Evolutionary conservation across 1,140 invertebrate species (phyloP), one percentile per base, ranked within the genome.

Genomic region (Diploscapter pachys): DNA sequence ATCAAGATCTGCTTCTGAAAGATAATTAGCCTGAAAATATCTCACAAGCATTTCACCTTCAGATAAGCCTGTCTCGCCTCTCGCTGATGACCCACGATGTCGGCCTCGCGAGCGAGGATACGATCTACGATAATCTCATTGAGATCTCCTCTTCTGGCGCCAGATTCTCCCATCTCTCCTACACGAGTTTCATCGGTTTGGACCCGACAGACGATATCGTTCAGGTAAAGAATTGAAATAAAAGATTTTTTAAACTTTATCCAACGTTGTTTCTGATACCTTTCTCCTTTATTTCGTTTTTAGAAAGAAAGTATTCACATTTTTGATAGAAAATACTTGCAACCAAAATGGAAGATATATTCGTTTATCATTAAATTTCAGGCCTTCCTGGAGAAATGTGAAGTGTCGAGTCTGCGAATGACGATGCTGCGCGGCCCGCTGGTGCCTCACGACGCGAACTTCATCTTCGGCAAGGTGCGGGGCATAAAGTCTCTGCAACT

Each of bases 91-190:
- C 71, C 11, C 57, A 64, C 13, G 71, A 72, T 48, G 8, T 72
- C 9, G 59, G 48, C 31, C 49, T 71, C 13, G 61, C 59, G 11
- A 49, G 6, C 0, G 49, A n/a, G 11, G 71, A 67, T 2, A 52
- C 63, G 71, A 53, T 72, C 61, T 67, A 72, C 56, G 48, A 72
- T 2, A 48, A 72, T 31, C 48, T 72, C 61, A 48, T 66, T 51
- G 49, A 9, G 13, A 50, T 72, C 59, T 50, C 49, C 61, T 52
- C 9, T n/a, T 72, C 71, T 51, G 71, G 71, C 51, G 71, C 71
- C n/a, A 4, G n/a, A 11, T 69, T 72, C 71, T 64, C n/a, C 9
- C 71, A 72, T 67, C 71, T 72, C 61, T 71, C 63, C 48, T 72
- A 72, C 71, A 72, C 71, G 4, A 48, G n/a, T 63, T 68, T 72